Conservation (phyloP, 2,113 vertebrate genomes). For the Nettapus auritus region DNA sequence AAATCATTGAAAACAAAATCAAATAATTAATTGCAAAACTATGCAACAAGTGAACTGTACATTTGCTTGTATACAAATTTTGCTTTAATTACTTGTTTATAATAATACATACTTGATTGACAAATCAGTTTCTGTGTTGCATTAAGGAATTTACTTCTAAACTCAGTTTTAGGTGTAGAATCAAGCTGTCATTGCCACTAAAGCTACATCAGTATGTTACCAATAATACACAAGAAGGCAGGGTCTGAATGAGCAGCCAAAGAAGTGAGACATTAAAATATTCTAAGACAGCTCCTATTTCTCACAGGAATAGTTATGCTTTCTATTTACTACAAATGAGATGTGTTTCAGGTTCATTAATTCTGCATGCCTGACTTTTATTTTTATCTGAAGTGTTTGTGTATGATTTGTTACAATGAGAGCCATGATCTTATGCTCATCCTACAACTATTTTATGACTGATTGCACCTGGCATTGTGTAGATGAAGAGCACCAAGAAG, state of each 20-base stretch:
- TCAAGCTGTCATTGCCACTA: background rate
- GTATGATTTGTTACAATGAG: background rate
- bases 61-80: background rate
- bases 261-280: background rate
- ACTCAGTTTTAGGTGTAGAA: background rate
- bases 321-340: background rate
- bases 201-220: background rate
- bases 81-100: background rate
- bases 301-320: background rate
- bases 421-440: background rate
- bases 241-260: background rate
- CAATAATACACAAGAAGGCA: background rate
- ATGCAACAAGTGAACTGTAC: background rate
- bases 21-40: slow-evolving; percentile 6
- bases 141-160: background rate
- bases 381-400: background rate
- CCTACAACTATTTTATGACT: slow-evolving; percentile 83
- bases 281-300: background rate
- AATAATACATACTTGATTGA: background rate
- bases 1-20: background rate
- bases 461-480: slow-evolving; percentile 92
- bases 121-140: background rate
- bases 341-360: background rate
- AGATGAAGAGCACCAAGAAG: slow-evolving; percentile 92
- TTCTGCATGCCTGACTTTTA: background rate